Evolutionary conservation across 1,140 invertebrate genomes (phyloP), one percentile per base, ranked within the genome.

Genomic region (Ganaspis sp.): DNA sequence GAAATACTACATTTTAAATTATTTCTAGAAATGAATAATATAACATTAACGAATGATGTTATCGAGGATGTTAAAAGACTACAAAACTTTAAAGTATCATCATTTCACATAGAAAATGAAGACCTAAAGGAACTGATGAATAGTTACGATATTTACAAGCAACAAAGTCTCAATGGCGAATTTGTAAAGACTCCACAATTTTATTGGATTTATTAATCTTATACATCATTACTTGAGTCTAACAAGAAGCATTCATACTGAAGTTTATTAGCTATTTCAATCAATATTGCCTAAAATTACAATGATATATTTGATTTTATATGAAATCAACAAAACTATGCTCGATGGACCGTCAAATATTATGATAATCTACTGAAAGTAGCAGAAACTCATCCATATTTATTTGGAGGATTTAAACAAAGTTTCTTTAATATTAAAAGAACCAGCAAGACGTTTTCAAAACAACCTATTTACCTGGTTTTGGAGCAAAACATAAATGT

Each of bases 321-420:
- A 9, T 82, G 84, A 17, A 89, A 88, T 75, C 85, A 84, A 45
- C 82, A 74, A 5, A 88, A 89, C 80, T 88, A 88, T 78, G 45
- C 85, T 15, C 72, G 81, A 72, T 89, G 84, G 84, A 54, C 79
- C 0, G 69, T 81, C 0, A 69, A 77, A 45, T 87, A 86, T 37
- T 4, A 15, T 19, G 72, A 80, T 21, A 78, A 77, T 6, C 26
- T 80, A 26, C 11, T 49, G 0, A 77, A 74, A n/a, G 74, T 84
- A 69, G 34, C 42, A 12, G 74, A 78, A 70, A 84, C 82, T 9
- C 84, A 85, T 74, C 84, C 84, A 19, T 82, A 73, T 42, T 70
- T 85, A 45, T 12, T 72, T 21, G 72, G 80, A n/a, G 71, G 72
- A 12, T 78, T 83, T 17, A 58, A 74, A 72, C 37, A 72, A 37